phyloP scores from a whole-genome alignment of 2,797 vertebrate genomes.

The Gastrophryne carolinensis region DNA sequence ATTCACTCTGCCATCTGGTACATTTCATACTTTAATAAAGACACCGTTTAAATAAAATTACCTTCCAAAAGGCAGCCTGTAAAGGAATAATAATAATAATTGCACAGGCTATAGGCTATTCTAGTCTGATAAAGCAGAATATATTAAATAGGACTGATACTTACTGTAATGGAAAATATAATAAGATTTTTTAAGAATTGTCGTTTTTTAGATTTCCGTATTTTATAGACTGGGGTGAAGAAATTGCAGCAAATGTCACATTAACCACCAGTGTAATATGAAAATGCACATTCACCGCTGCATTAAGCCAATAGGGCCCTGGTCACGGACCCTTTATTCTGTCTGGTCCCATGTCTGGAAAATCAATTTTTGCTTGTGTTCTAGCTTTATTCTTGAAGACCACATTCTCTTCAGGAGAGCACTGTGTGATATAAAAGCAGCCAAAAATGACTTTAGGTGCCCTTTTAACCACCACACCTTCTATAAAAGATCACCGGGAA shows the following conservation, averaged over 20 bases:
- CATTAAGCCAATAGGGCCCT: no score
- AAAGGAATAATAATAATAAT: conserved; percentile 25
- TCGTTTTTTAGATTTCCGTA: background rate
- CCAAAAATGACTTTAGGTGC: no score
- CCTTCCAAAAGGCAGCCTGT: conserved; percentile 23
- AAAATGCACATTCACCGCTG: no score
- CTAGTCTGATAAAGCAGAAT: conserved; percentile 1
- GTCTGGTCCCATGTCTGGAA: no score
- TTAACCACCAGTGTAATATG: background rate
- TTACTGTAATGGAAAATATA: conserved; percentile 11
- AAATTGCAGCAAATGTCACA: background rate
- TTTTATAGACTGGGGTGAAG: background rate
- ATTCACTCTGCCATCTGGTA: conserved; percentile 41
- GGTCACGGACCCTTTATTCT: no score
- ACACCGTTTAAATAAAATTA: conserved; percentile 27
- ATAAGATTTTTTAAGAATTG: background rate
- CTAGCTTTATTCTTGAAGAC: no score
- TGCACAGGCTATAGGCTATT: background rate
- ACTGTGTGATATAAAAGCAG: no score
- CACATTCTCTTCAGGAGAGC: no score
- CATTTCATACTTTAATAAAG: conserved; percentile 27
- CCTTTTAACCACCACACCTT: no score
- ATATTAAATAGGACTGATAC: conserved; percentile 8
- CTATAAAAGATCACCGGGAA: no score
- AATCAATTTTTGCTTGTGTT: no score